A percentile compares a stretch with the other conserved stretches of the same genome.
Conservation (phyloP, 92 coral and sea anemone species). For the Umimayanthus chanpuru region DNA sequence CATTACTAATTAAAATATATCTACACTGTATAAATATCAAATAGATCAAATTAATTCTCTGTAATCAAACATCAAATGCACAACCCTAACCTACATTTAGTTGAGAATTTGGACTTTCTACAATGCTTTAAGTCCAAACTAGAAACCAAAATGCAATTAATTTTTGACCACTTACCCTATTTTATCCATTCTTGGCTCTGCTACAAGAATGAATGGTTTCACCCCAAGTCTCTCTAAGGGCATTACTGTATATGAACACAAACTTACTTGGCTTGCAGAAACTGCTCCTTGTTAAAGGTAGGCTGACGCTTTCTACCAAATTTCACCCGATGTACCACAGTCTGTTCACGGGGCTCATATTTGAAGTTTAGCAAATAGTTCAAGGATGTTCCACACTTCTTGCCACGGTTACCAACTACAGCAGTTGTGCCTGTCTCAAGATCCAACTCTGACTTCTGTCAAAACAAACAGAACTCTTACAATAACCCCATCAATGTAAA, state of each 20-base stretch:
- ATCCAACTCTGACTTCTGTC: conserved; percentile 42
- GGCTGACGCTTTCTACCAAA: conserved; percentile 65
- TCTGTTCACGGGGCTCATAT: conserved; percentile 83
- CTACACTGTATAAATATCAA: too few species aligned
- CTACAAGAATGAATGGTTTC: background rate
- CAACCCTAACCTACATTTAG: too few species aligned
- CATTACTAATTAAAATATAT: too few species aligned
- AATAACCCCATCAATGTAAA: too few species aligned
- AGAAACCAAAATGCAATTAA: too few species aligned
- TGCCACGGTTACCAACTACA: conserved; percentile 47
- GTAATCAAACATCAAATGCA: too few species aligned
- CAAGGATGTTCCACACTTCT: conserved; percentile 79
- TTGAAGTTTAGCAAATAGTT: conserved; percentile 90
- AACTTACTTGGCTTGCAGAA: conserved; percentile 95
- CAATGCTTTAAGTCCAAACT: too few species aligned
- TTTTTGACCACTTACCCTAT: too few species aligned
- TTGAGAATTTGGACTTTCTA: too few species aligned
- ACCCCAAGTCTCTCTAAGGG: background rate
- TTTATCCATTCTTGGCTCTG: too few species aligned
- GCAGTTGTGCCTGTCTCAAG: conserved; percentile 37
- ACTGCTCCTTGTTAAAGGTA: conserved; percentile 87
- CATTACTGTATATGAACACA: background rate
- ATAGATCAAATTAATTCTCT: too few species aligned
- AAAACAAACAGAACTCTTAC: background rate
- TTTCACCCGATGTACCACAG: conserved; percentile 46